These are phyloP conservation scores for Sphenodon punctatus DNA, from an alignment of 2,797 vertebrate species.

Conservation along the genomic window DNA sequence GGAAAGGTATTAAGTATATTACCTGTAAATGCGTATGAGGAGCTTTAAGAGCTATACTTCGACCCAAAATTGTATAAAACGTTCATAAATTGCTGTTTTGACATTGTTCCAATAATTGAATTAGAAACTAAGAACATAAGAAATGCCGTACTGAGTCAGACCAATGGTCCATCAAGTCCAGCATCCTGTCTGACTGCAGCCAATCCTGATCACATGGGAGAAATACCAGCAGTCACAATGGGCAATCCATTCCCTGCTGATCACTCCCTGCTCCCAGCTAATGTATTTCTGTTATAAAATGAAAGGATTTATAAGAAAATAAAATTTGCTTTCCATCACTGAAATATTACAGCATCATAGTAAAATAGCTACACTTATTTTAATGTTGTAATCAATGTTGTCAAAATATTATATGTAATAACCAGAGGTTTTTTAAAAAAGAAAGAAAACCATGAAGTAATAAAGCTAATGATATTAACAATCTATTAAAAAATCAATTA, in stretches of 20 bases:
- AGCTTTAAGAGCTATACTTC: background rate
- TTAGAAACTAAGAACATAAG: too few species aligned
- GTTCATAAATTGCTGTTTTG: constrained; percentile 13
- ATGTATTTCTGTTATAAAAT: constrained; percentile 31
- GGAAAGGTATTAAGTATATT: constrained; percentile 7
- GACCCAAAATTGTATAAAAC: constrained; percentile 12
- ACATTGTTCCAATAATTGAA: constrained; percentile 29
- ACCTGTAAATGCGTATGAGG: background rate
- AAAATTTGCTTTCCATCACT: background rate
- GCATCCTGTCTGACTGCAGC: too few species aligned
- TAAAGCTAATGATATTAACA: constrained; percentile 57
- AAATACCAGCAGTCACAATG: too few species aligned
- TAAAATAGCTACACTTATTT: background rate
- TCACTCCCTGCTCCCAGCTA: too few species aligned
- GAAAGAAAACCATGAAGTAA: constrained; percentile 45
- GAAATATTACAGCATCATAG: constrained; percentile 27
- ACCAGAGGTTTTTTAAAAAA: constrained; percentile 47
- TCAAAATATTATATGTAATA: constrained; percentile 48
- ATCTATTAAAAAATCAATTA: constrained; percentile 50
- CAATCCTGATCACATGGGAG: too few species aligned
- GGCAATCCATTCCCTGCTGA: too few species aligned
- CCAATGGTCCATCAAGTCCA: too few species aligned
- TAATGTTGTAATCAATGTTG: constrained; percentile 41
- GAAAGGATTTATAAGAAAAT: background rate
- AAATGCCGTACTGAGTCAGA: too few species aligned